These are phyloP conservation scores for Apodemus agrarius DNA, from an alignment of 2,797 vertebrate genomes.

Conservation along the genomic window DNA sequence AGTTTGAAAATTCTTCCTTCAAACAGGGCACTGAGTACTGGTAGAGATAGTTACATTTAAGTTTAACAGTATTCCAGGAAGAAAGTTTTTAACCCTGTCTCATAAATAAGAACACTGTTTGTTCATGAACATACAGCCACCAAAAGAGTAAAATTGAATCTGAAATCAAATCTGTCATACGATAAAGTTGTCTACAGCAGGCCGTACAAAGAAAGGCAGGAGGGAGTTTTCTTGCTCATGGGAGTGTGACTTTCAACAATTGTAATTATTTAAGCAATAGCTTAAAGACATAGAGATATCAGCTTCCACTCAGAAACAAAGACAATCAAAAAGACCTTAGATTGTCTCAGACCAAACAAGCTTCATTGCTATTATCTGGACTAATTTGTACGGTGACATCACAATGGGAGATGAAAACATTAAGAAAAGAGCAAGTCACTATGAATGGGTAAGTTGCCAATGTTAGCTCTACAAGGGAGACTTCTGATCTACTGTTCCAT, in stretches of 20 bases:
- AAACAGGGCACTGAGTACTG: background rate
- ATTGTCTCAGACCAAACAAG: background rate
- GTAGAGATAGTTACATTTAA: background rate
- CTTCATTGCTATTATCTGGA: background rate
- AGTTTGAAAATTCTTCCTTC: background rate
- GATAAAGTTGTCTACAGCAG: background rate
- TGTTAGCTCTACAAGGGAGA: background rate
- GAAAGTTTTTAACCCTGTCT: background rate
- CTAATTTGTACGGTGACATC: background rate
- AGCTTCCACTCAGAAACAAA: background rate
- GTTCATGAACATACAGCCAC: background rate
- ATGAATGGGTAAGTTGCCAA: rapidly evolving
- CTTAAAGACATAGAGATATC: background rate
- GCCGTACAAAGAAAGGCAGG: background rate
- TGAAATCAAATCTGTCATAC: background rate
- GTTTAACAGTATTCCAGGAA: background rate
- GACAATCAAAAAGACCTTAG: background rate
- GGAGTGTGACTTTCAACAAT: background rate
- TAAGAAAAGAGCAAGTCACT: background rate
- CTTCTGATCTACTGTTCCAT: background rate
- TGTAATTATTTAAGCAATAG: background rate
- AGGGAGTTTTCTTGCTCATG: background rate
- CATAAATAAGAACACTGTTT: background rate
- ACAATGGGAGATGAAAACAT: background rate
- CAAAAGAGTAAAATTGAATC: background rate